phyloP scores from a whole-genome alignment of 2,113 vertebrate species.

The Oncorhynchus gorbuscha region DNA sequence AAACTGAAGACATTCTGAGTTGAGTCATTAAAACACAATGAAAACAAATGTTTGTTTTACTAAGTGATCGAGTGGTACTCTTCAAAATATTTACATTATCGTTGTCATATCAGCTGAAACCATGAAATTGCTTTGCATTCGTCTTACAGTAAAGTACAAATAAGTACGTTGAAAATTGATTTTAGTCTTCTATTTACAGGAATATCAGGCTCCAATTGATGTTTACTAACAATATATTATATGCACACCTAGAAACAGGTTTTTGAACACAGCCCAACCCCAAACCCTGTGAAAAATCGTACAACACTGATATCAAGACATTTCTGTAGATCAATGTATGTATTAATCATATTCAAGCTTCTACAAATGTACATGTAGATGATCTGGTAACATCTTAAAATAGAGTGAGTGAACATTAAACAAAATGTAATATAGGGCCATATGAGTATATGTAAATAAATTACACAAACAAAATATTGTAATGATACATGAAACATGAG shows the following conservation, averaged over 20 bases:
- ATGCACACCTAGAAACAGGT: slow-evolving; percentile 78
- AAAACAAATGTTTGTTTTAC: slow-evolving; percentile 70
- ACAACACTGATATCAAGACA: slow-evolving; percentile 33
- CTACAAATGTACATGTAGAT: slow-evolving; percentile 33
- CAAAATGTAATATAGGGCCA: slow-evolving; percentile 1
- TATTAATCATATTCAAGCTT: slow-evolving; percentile 12
- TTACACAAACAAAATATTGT: not conserved
- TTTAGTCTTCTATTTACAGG: slow-evolving; percentile 80
- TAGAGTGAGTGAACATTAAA: slow-evolving; percentile 30
- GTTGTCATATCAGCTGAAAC: slow-evolving; percentile 75
- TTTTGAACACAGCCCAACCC: slow-evolving; percentile 41
- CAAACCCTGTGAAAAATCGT: slow-evolving; percentile 26
- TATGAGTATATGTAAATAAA: not conserved
- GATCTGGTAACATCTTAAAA: slow-evolving; percentile 39
- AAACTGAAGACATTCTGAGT: slow-evolving; percentile 32
- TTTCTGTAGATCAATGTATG: slow-evolving; percentile 16
- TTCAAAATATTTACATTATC: slow-evolving; percentile 85
- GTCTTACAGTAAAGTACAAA: slow-evolving; percentile 88
- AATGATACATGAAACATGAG: slow-evolving; percentile 4
- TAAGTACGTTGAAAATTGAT: slow-evolving; percentile 84
- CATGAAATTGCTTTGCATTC: slow-evolving; percentile 80
- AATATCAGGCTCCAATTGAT: slow-evolving; percentile 70
- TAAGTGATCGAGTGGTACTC: slow-evolving; percentile 68
- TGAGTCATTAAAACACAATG: slow-evolving; percentile 59
- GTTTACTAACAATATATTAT: slow-evolving; percentile 75